Percentiles rank a stretch among this genome's conserved stretches.
phyloP scores from a whole-genome alignment of 2,113 vertebrate genomes.

The Tyto alba region DNA sequence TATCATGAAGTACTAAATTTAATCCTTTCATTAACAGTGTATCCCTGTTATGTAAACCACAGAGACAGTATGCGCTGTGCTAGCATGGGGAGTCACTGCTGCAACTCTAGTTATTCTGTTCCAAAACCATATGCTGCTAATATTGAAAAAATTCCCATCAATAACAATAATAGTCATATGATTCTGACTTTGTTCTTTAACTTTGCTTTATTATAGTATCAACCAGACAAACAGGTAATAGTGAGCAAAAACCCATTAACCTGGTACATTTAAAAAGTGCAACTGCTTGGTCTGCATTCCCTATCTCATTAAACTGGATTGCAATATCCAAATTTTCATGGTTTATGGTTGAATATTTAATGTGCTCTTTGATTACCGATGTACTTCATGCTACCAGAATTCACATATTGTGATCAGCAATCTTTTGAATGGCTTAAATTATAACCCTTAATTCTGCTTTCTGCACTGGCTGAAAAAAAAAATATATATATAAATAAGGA shows the following conservation, averaged over 20 bases:
- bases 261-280: not conserved
- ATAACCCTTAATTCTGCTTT: not conserved
- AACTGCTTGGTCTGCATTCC: not conserved
- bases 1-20: not conserved
- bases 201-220: not conserved
- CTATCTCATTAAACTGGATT: not conserved
- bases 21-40: not conserved
- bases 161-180: not conserved
- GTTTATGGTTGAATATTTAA: not conserved
- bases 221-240: not conserved
- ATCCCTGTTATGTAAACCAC: not conserved
- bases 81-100: not conserved
- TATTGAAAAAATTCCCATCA: not conserved
- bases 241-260: not conserved
- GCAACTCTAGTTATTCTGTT: not conserved
- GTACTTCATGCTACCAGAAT: not conserved
- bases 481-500: too few species aligned
- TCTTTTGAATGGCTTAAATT: not conserved
- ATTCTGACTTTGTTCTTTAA: not conserved
- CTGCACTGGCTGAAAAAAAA: not conserved
- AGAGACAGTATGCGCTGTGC: not conserved
- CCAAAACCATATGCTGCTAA: not conserved
- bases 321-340: not conserved
- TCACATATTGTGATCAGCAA: not conserved
- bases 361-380: not conserved